Percentiles rank a stretch among this genome's conserved stretches.
phyloP scores from a whole-genome alignment of 2,113 vertebrate species.

The Gavia stellata region DNA sequence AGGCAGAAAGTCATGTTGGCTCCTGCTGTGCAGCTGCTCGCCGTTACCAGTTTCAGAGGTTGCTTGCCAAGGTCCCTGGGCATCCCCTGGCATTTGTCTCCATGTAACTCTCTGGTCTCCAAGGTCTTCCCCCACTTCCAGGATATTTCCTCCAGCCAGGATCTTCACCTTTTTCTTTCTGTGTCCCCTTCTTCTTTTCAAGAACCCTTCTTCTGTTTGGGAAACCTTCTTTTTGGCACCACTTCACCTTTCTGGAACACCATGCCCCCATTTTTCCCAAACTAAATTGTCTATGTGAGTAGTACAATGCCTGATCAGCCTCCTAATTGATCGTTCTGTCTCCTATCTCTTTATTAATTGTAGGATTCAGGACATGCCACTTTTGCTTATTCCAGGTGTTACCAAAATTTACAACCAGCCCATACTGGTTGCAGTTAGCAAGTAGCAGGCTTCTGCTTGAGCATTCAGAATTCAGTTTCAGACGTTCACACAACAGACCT shows the following conservation, averaged over 20 bases:
- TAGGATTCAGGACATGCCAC: background rate
- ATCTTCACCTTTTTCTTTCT: background rate
- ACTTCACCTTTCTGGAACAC: background rate
- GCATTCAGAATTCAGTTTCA: background rate
- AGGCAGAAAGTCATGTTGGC: background rate
- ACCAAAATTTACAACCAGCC: background rate
- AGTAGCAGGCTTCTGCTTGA: background rate
- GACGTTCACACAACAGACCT: background rate
- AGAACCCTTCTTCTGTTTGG: background rate
- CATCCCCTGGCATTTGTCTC: background rate
- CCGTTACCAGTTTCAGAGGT: background rate
- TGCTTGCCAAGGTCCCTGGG: background rate
- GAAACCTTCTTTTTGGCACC: background rate
- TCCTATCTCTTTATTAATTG: background rate
- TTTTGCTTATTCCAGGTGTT: background rate
- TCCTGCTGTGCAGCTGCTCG: background rate
- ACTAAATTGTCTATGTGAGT: background rate
- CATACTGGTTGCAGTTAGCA: background rate
- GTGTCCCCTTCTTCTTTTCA: background rate
- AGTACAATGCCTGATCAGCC: background rate
- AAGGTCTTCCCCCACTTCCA: background rate
- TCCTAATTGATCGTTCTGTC: background rate
- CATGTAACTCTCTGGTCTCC: background rate
- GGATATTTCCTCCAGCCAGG: background rate
- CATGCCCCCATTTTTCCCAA: background rate